Conservation (phyloP, 2,888 invertebrate species). For the Pyrrhia umbra region DNA sequence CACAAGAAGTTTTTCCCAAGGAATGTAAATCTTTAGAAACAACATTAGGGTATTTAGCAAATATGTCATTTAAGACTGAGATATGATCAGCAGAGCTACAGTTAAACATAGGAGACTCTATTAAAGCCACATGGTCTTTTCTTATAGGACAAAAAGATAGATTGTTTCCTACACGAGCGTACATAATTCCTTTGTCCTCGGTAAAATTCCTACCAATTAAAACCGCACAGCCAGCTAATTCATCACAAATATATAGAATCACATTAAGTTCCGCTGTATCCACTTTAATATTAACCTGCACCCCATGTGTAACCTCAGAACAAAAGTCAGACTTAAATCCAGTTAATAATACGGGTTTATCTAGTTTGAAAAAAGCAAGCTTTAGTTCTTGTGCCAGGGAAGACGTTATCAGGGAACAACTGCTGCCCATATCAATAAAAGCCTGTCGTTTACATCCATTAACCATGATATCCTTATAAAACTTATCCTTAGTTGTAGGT, state of each 20-base stretch:
- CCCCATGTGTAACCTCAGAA: slow-evolving; percentile 4
- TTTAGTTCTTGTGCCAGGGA: not conserved
- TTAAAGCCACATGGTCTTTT: not conserved
- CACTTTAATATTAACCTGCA: not conserved
- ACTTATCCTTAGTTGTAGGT: slow-evolving; percentile 42
- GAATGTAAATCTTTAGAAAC: no score
- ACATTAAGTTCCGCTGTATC: no score
- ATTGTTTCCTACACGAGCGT: no score
- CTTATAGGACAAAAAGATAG: not conserved
- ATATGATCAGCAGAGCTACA: no score
- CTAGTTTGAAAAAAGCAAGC: not conserved
- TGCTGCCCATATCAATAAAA: not conserved
- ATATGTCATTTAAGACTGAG: no score
- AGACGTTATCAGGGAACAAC: slow-evolving; percentile 2
- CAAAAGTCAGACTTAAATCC: no score
- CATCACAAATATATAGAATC: no score
- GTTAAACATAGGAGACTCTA: not conserved
- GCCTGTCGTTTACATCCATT: slow-evolving; percentile 13
- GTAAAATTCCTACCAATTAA: no score
- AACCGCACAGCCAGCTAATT: no score
- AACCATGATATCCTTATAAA: slow-evolving; percentile 39
- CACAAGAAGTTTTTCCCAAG: no score
- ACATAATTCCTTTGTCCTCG: no score
- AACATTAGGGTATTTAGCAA: no score
- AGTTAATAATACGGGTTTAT: not conserved